phyloP scores from a whole-genome alignment of 1,140 invertebrate species.

The Rhyzopertha dominica region DNA sequence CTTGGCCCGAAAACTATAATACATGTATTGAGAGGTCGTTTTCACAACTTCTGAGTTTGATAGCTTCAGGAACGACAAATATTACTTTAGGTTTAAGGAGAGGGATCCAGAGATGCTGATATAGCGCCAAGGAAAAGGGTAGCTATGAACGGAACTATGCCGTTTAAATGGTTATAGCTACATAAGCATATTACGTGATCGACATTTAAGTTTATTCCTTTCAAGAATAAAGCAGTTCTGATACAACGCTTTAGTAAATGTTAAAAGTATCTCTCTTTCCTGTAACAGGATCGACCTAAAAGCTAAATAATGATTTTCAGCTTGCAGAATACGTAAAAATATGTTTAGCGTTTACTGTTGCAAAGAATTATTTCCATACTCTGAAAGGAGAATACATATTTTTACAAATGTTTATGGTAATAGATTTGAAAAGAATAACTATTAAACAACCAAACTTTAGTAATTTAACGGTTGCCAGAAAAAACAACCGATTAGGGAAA shows the following conservation, averaged over 20 bases:
- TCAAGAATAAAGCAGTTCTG: slow-evolving; percentile 25
- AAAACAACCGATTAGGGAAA: too few species aligned
- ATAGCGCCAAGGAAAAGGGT: slow-evolving; percentile 22
- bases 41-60: slow-evolving; percentile 15
- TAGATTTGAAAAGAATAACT: too few species aligned
- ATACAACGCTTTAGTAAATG: slow-evolving; percentile 26
- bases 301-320: too few species aligned
- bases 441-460: too few species aligned
- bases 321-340: too few species aligned
- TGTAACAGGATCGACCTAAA: slow-evolving; percentile 45
- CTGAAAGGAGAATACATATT: too few species aligned
- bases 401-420: too few species aligned
- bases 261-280: slow-evolving; percentile 39
- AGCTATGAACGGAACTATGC: slow-evolving; percentile 25
- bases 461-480: too few species aligned
- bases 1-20: too few species aligned
- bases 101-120: slow-evolving; percentile 27
- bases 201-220: slow-evolving; percentile 13
- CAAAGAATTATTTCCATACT: too few species aligned
- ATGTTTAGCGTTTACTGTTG: too few species aligned
- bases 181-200: slow-evolving; percentile 26
- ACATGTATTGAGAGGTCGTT: too few species aligned
- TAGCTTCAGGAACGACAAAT: slow-evolving; percentile 26
- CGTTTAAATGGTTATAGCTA: slow-evolving; percentile 23
- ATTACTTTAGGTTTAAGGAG: slow-evolving; percentile 28